Conservation (phyloP, 2,888 invertebrate genomes). For the Calliphora vomitoria region DNA sequence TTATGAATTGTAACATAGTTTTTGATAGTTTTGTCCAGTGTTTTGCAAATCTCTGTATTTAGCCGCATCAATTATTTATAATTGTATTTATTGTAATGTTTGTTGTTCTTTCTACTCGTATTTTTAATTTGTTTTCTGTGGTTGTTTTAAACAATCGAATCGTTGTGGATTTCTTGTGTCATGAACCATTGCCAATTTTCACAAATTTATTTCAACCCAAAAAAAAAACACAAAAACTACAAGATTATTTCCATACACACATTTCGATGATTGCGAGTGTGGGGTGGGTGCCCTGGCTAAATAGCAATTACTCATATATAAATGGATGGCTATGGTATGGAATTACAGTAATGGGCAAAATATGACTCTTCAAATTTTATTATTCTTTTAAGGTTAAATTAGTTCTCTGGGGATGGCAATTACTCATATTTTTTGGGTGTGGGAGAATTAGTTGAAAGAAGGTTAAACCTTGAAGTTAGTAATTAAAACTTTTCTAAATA, state of each 20-base stretch:
- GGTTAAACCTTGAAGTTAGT: no score
- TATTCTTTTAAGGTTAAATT: background rate
- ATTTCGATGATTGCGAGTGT: background rate
- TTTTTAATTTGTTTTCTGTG: conserved; percentile 51
- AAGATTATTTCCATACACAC: conserved; percentile 55
- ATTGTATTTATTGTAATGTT: background rate
- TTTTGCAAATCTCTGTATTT: background rate
- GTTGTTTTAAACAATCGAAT: conserved; percentile 60
- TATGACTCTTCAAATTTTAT: background rate
- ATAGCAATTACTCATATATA: conserved; percentile 58
- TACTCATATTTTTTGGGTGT: background rate
- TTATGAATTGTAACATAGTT: conserved; percentile 28
- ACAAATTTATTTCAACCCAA: conserved; percentile 55
- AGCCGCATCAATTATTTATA: background rate
- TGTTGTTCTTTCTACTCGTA: background rate
- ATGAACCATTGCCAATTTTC: conserved; percentile 70
- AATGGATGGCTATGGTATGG: background rate
- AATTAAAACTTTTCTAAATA: no score
- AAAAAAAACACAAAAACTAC: conserved; percentile 22
- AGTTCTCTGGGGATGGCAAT: background rate
- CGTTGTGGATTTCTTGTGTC: conserved; percentile 57
- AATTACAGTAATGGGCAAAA: conserved; percentile 52
- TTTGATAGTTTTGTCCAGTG: conserved; percentile 6
- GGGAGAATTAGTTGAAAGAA: no score
- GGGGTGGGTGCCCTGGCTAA: conserved; percentile 31